phyloP scores from a whole-genome alignment of 2,888 invertebrate genomes.

The Lithophane leautieri region DNA sequence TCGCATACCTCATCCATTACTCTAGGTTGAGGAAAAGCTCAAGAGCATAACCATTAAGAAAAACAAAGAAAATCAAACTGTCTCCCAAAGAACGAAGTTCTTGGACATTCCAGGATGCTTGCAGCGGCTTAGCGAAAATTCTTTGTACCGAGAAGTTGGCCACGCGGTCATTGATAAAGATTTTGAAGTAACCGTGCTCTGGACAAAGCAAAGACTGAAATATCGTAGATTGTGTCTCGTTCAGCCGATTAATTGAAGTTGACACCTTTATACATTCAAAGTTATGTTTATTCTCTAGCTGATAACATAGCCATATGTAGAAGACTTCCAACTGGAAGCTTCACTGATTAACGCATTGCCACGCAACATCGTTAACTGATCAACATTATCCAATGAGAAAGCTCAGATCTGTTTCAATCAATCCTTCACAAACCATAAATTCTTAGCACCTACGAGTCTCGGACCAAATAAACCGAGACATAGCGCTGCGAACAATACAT shows the following conservation, averaged over 20 bases:
- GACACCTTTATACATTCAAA: not conserved
- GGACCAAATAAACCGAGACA: too few relatives aligned
- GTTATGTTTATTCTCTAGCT: not conserved
- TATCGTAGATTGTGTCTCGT: not conserved
- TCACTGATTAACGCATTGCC: not conserved
- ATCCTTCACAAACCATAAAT: slow-evolving; percentile 18
- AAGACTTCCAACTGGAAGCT: not conserved
- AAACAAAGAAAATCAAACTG: not conserved
- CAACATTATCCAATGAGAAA: not conserved
- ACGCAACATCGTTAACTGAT: not conserved
- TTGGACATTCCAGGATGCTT: not conserved
- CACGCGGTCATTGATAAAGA: slow-evolving; percentile 10
- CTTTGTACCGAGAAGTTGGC: not conserved
- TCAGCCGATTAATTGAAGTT: not conserved
- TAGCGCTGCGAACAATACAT: too few relatives aligned
- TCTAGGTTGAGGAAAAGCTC: not conserved
- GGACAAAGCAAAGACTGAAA: not conserved
- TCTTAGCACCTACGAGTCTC: slow-evolving; percentile 9
- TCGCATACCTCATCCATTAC: not conserved
- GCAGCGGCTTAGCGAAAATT: not conserved
- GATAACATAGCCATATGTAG: not conserved
- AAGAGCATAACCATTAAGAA: not conserved
- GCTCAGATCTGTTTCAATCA: slow-evolving; percentile 3
- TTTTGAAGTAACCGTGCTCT: not conserved
- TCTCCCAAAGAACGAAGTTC: not conserved